Evolutionary conservation across 2,113 vertebrate species (phyloP), one percentile per base, ranked within the genome.

Genomic region (Leucopternis melanops): DNA sequence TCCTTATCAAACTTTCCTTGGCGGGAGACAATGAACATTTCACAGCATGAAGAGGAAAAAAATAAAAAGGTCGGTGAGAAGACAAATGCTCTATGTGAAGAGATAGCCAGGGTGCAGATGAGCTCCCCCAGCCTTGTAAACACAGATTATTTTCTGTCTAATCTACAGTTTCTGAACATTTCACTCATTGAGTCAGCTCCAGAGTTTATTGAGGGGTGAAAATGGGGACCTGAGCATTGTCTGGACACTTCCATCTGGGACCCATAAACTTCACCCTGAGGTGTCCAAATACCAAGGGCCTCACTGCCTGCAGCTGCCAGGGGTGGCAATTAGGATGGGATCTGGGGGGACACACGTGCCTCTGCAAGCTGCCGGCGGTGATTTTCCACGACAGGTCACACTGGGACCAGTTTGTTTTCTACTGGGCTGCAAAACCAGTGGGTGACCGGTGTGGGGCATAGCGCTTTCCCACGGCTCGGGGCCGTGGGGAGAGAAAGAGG

Each of bases 1-100:
- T 98, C 61, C 90, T 98, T 98, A 98, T 98, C 98, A 93, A 88
- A 80, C 54, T 52, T 89, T 95, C 95, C 96, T 96, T 95, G 96
- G 95, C 71, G 0, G 84, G 89, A 96, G 94, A 98, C 97, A 97
- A 98, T 97, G 96, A 95, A 94, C 96, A 89, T 75, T 93, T 97
- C 93, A 96, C 95, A 86, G 96, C 86, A 26, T 88, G 96, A 97
- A 95, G 70, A 91, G 80, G 65, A 87, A 95, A 94, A 92, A 93
- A 86, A 47, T 34, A 29, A 90, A 93, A 86, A 84, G 57, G 47
- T 65, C 67, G 3, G 17, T 52, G 77, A 86, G 71, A 92, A 95
- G 89, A 92, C 70, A 91, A 97, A 95, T n/a, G 36, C 4, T 17
- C 3, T 49, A 47, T 82, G 69, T 16, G 79, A 91, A 83, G 70